These are phyloP conservation scores for Pomacea maculata DNA, from an alignment of 1,140 invertebrate genomes.

Conservation along the genomic window DNA sequence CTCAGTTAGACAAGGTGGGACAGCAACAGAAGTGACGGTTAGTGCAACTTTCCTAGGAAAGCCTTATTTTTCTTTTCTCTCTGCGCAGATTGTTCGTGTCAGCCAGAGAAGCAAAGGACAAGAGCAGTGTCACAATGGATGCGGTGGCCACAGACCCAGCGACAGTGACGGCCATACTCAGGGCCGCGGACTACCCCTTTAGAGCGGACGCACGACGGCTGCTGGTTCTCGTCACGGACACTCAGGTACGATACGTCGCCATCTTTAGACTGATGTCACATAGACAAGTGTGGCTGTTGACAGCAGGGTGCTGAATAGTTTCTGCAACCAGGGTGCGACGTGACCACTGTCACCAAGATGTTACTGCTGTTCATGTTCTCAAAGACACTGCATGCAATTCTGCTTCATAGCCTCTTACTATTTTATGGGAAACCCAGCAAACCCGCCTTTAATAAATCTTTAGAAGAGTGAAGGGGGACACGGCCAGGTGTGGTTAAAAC, in stretches of 20 bases:
- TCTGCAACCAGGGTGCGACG: not conserved
- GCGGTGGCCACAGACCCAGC: too few relatives aligned
- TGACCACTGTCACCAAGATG: not conserved
- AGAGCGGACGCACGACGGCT: conserved; percentile 1
- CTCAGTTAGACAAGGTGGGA: too few relatives aligned
- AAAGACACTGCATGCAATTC: not conserved
- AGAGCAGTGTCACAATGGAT: not conserved
- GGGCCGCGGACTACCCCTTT: conserved; percentile 9
- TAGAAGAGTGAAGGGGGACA: too few relatives aligned
- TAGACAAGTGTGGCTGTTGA: not conserved
- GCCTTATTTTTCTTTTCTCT: not conserved
- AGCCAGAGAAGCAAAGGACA: not conserved
- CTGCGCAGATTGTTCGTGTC: conserved; percentile 7
- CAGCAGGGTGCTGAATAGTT: not conserved
- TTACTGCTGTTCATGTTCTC: not conserved
- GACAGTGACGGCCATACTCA: not conserved
- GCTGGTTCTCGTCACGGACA: not conserved
- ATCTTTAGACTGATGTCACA: not conserved
- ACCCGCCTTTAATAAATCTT: too few relatives aligned
- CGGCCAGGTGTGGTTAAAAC: too few relatives aligned
- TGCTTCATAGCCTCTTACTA: too few relatives aligned
- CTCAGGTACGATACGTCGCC: not conserved
- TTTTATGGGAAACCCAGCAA: too few relatives aligned
- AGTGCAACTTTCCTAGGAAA: not conserved
- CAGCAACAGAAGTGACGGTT: too few relatives aligned